phyloP scores from a whole-genome alignment of 2,113 vertebrate species.

The Actenoides lindsayi region DNA sequence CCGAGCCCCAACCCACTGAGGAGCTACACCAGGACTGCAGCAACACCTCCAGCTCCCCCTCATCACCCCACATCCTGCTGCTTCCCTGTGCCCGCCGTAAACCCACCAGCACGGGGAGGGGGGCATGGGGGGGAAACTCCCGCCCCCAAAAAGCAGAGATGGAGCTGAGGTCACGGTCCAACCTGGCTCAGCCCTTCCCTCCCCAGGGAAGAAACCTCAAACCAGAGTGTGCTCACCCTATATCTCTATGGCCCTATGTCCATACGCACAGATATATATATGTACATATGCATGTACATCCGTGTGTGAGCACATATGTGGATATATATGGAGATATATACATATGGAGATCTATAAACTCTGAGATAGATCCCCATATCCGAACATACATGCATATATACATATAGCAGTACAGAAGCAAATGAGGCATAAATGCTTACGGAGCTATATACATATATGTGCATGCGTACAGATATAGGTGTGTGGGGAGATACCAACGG shows the following conservation, averaged over 20 bases:
- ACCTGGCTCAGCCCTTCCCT: neutral
- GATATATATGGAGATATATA: neutral
- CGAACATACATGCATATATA: neutral
- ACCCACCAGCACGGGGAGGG: neutral
- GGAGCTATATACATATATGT: neutral
- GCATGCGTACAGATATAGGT: too few relatives aligned
- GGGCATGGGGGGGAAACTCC: neutral
- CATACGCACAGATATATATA: rapidly evolving
- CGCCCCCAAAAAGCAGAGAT: neutral
- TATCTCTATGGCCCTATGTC: neutral
- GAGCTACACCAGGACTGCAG: neutral
- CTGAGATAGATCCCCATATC: neutral
- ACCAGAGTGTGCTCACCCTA: neutral
- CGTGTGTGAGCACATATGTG: rapidly evolving
- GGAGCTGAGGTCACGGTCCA: neutral
- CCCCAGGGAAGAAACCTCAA: neutral
- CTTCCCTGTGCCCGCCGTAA: neutral
- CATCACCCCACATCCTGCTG: neutral
- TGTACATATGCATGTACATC: neutral
- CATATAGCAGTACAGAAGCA: rapidly evolving
- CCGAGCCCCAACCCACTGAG: rapidly evolving
- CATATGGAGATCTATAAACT: rapidly evolving
- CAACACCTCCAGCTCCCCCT: neutral
- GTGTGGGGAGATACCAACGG: rapidly evolving
- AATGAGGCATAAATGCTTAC: neutral